Percentiles rank a stretch among this genome's conserved stretches.
These are phyloP conservation scores for Timema podura DNA, from an alignment of 2,888 invertebrate species.

Conservation along the genomic window DNA sequence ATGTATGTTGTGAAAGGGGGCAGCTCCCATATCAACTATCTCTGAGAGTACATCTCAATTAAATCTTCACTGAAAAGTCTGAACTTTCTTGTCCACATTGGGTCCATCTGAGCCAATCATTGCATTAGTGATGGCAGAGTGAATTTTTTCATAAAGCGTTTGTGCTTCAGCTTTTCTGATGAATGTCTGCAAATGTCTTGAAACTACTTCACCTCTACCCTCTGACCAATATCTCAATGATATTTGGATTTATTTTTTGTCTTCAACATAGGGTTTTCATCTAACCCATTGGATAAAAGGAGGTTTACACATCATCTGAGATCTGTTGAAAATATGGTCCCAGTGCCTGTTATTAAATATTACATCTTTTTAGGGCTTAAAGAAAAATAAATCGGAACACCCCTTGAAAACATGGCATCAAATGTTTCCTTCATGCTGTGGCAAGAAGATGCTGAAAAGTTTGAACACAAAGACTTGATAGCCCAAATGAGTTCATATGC, in stretches of 20 bases:
- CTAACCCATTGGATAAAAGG: neutral
- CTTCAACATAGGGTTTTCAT: slow-evolving; percentile 1
- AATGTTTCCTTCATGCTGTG: too few relatives aligned
- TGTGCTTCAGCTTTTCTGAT: slow-evolving; percentile 1
- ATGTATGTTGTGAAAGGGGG: too few relatives aligned
- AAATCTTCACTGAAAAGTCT: neutral
- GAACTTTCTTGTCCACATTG: neutral
- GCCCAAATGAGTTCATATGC: neutral
- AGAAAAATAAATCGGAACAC: neutral
- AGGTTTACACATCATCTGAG: neutral
- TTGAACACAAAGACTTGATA: neutral
- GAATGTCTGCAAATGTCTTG: neutral
- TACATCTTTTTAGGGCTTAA: neutral
- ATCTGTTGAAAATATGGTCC: neutral
- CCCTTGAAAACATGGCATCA: neutral
- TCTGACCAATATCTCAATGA: neutral
- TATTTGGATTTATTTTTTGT: neutral
- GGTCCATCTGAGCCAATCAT: neutral
- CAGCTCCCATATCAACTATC: neutral
- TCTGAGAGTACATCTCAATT: neutral
- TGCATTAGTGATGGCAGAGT: slow-evolving; percentile 1
- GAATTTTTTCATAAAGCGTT: neutral
- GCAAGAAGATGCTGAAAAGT: too few relatives aligned
- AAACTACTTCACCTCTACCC: neutral
- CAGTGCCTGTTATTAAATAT: neutral